Conservation (phyloP, 2,797 vertebrate species). For the Lophius americanus region DNA sequence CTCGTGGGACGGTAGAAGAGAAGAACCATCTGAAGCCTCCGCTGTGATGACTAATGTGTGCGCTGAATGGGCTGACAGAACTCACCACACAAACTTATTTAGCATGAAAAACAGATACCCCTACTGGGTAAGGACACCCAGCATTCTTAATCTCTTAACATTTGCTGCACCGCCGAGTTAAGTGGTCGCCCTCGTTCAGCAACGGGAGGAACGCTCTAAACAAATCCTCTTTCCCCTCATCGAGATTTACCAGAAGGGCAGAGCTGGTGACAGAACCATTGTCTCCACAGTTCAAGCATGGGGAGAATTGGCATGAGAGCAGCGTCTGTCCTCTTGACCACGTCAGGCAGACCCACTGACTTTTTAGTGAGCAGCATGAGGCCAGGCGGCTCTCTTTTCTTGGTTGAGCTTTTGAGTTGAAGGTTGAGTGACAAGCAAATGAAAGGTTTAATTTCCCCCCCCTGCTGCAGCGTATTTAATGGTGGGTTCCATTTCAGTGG, state of each 20-base stretch:
- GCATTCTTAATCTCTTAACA: conserved; percentile 22
- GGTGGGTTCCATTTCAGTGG: conserved; percentile 18
- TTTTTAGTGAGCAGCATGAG: conserved; percentile 31
- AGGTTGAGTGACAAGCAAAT: neutral
- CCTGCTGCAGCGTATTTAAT: conserved; percentile 11
- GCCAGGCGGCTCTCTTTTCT: conserved; percentile 21
- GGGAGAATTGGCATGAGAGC: conserved; percentile 51
- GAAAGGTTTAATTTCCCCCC: neutral
- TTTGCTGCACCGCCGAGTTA: conserved; percentile 36
- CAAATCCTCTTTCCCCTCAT: conserved; percentile 58
- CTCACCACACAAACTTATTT: neutral
- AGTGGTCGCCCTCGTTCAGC: conserved; percentile 44
- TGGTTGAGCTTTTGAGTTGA: conserved; percentile 10
- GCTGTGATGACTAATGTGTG: conserved; percentile 28
- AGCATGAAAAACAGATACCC: neutral
- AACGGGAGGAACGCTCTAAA: conserved; percentile 50
- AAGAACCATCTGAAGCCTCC: conserved; percentile 39
- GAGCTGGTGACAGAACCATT: conserved; percentile 52
- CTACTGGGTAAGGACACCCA: conserved; percentile 18
- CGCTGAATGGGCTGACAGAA: conserved; percentile 18
- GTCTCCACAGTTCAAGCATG: conserved; percentile 42
- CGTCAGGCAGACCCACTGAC: conserved; percentile 36
- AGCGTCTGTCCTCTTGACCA: conserved; percentile 56
- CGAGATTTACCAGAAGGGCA: conserved; percentile 54
- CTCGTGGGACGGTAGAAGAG: conserved; percentile 51